Evolutionary conservation across 2,797 vertebrate species (phyloP), one percentile per base, ranked within the genome.

Genomic region (Esox masquinongy): DNA sequence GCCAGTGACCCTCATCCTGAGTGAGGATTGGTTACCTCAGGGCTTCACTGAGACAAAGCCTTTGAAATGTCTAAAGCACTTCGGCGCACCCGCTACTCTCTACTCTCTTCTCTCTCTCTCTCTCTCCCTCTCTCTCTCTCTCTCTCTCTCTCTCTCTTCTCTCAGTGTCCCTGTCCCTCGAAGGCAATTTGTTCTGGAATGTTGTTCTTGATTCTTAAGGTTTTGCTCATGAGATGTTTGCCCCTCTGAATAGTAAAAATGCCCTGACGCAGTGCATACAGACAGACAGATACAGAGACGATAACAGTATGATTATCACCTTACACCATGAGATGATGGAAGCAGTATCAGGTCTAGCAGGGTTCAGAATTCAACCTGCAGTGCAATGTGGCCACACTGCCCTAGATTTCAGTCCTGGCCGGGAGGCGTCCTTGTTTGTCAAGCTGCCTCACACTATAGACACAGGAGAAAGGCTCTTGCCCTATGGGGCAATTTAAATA

Each of bases 81-180:
- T 11, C 24, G 12, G n/a, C 5, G 68, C 19, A 56, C 53, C 50
- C 4, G 5, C 36, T 56, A 24, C 56, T 11, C 75, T 50, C 22
- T 17, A n/a, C 0, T 3, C 77, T 83, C 22, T 74, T 17, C 29
- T 51, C 22, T 78, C 73, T 51, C 47, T 50, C 56, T 61, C 22
- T 26, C 4, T 50, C 22, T 17, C 0, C 2, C 77, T 83, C 22
- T 74, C 0, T 75, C 61, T 17, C n/a, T n/a, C n/a, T 50, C 22
- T 17, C 0, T 3, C 77, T 83, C 22, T 74, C 0, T 75, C 61
- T 17, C 29, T 51, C 22, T 78, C 73, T 51, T 50, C 56, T 61
- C 22, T 26, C 4, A 14, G 22, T 61, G 22, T 61, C 56, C 11
- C 22, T 12, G 56, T 61, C 22, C 53, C 22, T 61, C 0, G 12